Conservation (phyloP, 1,140 invertebrate genomes). For the Potamilus streckersoni region DNA sequence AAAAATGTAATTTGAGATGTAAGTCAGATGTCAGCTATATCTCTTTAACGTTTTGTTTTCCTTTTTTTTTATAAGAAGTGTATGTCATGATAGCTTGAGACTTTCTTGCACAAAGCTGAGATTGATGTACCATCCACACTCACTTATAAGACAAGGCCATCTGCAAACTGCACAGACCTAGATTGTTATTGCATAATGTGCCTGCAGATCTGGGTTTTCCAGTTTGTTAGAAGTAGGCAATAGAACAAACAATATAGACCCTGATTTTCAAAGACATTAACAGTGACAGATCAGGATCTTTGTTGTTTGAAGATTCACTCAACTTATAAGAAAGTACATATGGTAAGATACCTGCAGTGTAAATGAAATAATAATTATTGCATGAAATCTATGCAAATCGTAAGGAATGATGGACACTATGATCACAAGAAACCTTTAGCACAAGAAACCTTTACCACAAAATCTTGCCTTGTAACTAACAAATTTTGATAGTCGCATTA, state of each 20-base stretch:
- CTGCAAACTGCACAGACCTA: background rate
- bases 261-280: too few species aligned
- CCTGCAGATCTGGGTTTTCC: background rate
- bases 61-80: background rate
- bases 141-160: background rate
- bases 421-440: too few species aligned
- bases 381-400: too few species aligned
- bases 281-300: too few species aligned
- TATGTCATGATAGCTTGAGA: background rate
- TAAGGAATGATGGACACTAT: too few species aligned
- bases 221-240: background rate
- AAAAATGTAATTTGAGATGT: constrained; percentile 97
- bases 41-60: background rate
- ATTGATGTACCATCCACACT: background rate
- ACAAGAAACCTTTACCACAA: too few species aligned
- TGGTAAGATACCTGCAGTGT: too few species aligned
- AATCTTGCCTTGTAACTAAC: background rate
- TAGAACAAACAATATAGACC: too few species aligned
- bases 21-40: constrained; percentile 64
- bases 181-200: background rate
- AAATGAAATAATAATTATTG: too few species aligned
- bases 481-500: background rate
- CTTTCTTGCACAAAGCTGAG: background rate
- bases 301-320: too few species aligned
- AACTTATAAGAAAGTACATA: too few species aligned